Evolutionary conservation across 2,113 vertebrate species (phyloP), one percentile per base, ranked within the genome.

Genomic region (Mus spicilegus): DNA sequence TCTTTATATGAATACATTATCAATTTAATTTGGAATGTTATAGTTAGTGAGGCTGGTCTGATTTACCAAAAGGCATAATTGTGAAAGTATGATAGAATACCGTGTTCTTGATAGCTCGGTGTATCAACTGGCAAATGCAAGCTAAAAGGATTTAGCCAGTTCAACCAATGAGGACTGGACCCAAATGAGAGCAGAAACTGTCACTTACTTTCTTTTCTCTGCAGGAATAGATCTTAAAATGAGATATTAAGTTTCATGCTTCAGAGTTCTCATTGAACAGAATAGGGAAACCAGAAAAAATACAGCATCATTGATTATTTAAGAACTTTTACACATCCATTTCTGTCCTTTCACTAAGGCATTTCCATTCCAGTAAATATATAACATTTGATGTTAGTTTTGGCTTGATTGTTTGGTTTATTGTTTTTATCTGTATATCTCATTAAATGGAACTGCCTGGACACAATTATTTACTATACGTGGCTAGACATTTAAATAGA

Each of bases 1-100:
- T 51, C 30, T 93, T 82, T 80, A 17, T 80, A 54, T 30, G 51
- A 81, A 69, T 85, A 9, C 13, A 81, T 28, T 90, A 51, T 90
- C 17, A 75, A 6, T 86, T 93, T 94, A 78, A 42, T 69, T 84
- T 78, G 89, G 49, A 95, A 42, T 81, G 36, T 80, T 95, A 7
- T 82, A 90, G 78, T 30, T 22, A 90, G 3, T 89, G 58, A 89
- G 22, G 80, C 16, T 84, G 16, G 14, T 17, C 24, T 28, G 84
- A 8, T 82, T 95, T 77, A 67, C 17, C 89, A 67, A 36, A 93
- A 89, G n/a, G 70, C 7, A 61, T 84, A 70, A 80, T 89, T 93
- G 13, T 95, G 61, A 63, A 63, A 33, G n/a, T 67, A 86, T 49
- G 17, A 86, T 30, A 89, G 51, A 61, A 36, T 17, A 11, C 39